phyloP scores from a whole-genome alignment of 2,797 vertebrate genomes.

The Eutrigla gurnardus region DNA sequence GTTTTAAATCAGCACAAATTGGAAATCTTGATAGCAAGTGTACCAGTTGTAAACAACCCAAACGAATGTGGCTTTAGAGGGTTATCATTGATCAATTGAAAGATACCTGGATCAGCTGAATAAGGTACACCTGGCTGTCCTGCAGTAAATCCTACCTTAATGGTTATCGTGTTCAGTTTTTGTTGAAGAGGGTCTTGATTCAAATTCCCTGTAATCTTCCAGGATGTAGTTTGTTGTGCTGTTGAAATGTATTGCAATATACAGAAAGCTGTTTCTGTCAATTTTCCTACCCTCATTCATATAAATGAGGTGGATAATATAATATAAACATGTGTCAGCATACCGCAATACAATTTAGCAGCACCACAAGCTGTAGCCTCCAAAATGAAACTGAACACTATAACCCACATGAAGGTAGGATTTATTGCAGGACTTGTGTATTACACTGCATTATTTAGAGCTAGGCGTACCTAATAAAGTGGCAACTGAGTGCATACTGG shows the following conservation, averaged over 20 bases:
- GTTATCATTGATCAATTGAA: conserved; percentile 13
- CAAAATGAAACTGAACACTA: not conserved
- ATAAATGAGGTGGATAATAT: not conserved
- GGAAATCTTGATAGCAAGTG: conserved; percentile 3
- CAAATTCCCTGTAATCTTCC: not conserved
- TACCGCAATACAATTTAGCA: not conserved
- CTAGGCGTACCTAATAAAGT: not conserved
- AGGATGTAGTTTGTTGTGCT: not conserved
- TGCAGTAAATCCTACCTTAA: conserved; percentile 1
- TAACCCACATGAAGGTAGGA: not conserved
- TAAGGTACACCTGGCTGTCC: not conserved
- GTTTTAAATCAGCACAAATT: conserved; percentile 18
- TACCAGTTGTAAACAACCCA: not conserved
- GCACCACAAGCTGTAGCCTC: not conserved
- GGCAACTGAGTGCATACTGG: not conserved
- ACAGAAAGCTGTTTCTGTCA: not conserved
- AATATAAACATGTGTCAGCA: not conserved
- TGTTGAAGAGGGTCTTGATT: not conserved
- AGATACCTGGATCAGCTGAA: not conserved
- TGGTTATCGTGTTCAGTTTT: not conserved
- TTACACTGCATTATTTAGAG: not conserved
- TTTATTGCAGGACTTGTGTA: not conserved
- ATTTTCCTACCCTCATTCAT: not conserved
- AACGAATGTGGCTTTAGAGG: conserved; percentile 20
- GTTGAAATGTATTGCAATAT: not conserved